These are phyloP conservation scores for Phorcus lineatus DNA, from an alignment of 2,888 invertebrate species.

Conservation along the genomic window DNA sequence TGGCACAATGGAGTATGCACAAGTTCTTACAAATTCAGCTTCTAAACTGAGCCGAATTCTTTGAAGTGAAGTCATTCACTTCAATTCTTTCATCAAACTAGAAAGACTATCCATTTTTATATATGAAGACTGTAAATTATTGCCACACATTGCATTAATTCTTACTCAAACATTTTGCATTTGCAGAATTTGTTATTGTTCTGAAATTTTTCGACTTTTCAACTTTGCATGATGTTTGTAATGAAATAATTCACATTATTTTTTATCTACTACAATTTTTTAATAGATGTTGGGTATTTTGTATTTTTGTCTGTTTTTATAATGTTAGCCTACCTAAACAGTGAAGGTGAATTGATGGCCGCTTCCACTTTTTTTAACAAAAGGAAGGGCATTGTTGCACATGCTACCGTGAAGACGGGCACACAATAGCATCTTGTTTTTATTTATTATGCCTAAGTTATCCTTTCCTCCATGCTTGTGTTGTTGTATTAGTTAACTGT, in stretches of 20 bases:
- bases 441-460: slow-evolving; percentile 22
- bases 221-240: slow-evolving; percentile 35
- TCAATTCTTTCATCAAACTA: not conserved
- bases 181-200: slow-evolving; percentile 36
- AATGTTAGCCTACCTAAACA: slow-evolving; percentile 23
- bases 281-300: slow-evolving; percentile 34
- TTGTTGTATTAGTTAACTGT: slow-evolving; percentile 27
- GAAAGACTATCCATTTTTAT: slow-evolving; percentile 17
- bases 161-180: slow-evolving; percentile 24
- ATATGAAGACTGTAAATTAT: not conserved
- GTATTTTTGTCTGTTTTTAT: slow-evolving; percentile 29
- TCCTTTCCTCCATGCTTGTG: slow-evolving; percentile 11
- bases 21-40: not conserved
- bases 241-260: slow-evolving; percentile 32
- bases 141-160: slow-evolving; percentile 23
- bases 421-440: slow-evolving; percentile 19
- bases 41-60: too few species aligned
- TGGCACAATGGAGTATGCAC: slow-evolving; percentile 19
- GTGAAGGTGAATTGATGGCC: not conserved
- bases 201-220: slow-evolving; percentile 28
- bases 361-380: slow-evolving; percentile 34
- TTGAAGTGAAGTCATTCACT: not conserved
- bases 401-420: not conserved
- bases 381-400: slow-evolving; percentile 29
- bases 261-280: slow-evolving; percentile 32